A percentile compares a stretch with the other conserved stretches of the same genome.
These are phyloP conservation scores for Brachystomella parvula DNA, from an alignment of 1,140 invertebrate genomes.

Conservation along the genomic window DNA sequence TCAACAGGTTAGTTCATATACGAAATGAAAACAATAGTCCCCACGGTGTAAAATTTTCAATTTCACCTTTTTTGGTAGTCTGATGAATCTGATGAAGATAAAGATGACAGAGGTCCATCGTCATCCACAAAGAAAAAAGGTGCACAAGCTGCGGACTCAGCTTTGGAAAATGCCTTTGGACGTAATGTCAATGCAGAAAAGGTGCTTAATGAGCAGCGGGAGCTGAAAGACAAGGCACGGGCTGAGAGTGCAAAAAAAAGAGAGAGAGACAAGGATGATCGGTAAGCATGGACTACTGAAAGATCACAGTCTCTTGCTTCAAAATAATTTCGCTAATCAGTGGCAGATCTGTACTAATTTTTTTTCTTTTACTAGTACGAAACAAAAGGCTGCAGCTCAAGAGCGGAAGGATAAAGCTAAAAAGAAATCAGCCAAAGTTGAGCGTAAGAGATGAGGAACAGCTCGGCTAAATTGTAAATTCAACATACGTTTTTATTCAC, in stretches of 20 bases:
- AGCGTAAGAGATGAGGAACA: constrained; percentile 62
- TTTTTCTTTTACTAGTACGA: constrained; percentile 40
- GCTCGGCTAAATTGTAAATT: too few species aligned
- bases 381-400: constrained; percentile 72
- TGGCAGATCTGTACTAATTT: background rate
- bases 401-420: constrained; percentile 66
- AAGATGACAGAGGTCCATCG: constrained; percentile 40
- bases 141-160: background rate
- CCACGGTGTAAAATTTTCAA: background rate
- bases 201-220: constrained; percentile 63
- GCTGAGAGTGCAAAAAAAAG: constrained; percentile 71
- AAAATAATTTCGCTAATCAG: background rate
- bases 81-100: constrained; percentile 29
- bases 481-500: too few species aligned
- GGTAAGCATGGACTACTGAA: constrained; percentile 46
- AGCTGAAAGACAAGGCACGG: constrained; percentile 66
- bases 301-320: background rate
- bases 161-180: constrained; percentile 45
- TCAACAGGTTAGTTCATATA: background rate
- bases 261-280: constrained; percentile 78
- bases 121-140: constrained; percentile 2
- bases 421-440: constrained; percentile 75
- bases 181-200: constrained; percentile 69
- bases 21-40: background rate
- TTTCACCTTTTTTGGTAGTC: background rate